Evolutionary conservation across 2,797 vertebrate genomes (phyloP), one percentile per base, ranked within the genome.

Genomic region (Alectoris magna): DNA sequence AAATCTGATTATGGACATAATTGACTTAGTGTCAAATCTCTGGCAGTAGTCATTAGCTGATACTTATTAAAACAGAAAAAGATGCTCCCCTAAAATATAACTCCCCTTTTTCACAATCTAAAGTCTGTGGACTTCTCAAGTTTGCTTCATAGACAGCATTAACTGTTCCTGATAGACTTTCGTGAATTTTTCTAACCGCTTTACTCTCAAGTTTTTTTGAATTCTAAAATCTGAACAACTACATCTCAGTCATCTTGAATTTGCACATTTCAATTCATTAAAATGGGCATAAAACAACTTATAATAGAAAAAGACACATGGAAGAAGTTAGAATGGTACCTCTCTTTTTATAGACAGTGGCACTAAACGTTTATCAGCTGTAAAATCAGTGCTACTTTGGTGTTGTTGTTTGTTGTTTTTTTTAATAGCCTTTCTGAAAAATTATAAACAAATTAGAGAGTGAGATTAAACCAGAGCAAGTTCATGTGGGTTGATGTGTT

Each of bases 31-130:
- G 3, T 16, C 29, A 16, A 0, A 1, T 48, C 56, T 64, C 46
- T 87, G 29, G 39, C 21, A 67, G 5, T 9, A 10, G 31, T 38
- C 51, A 62, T 34, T 11, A 75, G 6, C 34, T 72, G 43, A 38
- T 23, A 12, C 3, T 63, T 69, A n/a, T 31, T 48, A 82, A 72
- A 66, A 26, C 53, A 6, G 1, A 63, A 43, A 58, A n/a, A 0
- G 0, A 36, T 27, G 5, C 1, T 58, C 7, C 9, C 8, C 23
- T n/a, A 44, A 34, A 5, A 41, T 12, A 38, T 0, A 0, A 29
- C 22, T 4, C 44, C 9, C 5, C 3, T 86, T 78, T 81, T 55
- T 21, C 69, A 55, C 7, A n/a, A 19, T 41, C 41, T 71, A 14
- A 63, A 80, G 27, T 27, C 13, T 23, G 2, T 22, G 11, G 12